A percentile compares a stretch with the other conserved stretches of the same genome.
Conservation (phyloP, 2,888 invertebrate species). For the Aporophyla lueneburgensis region DNA sequence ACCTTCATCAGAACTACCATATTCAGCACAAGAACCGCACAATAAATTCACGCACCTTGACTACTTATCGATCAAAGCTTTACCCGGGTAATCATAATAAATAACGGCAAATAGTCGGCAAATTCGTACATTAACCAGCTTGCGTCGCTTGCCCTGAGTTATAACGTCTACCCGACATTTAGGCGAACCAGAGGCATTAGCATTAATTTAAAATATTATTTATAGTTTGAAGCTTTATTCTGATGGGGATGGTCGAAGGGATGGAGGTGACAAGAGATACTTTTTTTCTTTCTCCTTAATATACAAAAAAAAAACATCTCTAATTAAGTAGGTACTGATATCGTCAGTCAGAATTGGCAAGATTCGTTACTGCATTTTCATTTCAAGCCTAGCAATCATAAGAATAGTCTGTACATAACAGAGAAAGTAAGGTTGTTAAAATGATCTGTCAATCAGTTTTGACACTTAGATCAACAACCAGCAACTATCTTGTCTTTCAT, state of each 20-base stretch:
- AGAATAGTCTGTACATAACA: too few species aligned
- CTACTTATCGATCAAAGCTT: slow-evolving; percentile 82
- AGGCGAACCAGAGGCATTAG: slow-evolving; percentile 87
- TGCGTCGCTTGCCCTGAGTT: slow-evolving; percentile 84
- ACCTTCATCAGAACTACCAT: slow-evolving; percentile 9
- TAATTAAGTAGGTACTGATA: too few species aligned
- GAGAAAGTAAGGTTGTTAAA: neutral
- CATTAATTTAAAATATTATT: slow-evolving; percentile 91
- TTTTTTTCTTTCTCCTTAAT: neutral
- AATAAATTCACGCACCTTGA: slow-evolving; percentile 52
- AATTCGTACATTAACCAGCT: slow-evolving; percentile 85
- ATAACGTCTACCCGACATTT: slow-evolving; percentile 86
- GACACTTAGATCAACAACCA: neutral
- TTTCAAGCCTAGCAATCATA: neutral
- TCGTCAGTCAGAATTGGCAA: neutral
- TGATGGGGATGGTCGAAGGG: slow-evolving; percentile 62
- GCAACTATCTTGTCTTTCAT: neutral
- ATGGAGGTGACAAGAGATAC: slow-evolving; percentile 65
- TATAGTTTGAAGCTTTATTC: slow-evolving; percentile 85
- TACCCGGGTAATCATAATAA: slow-evolving; percentile 86
- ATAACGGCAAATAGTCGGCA: slow-evolving; percentile 78
- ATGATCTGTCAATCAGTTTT: neutral
- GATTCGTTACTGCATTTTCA: neutral
- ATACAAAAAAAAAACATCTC: too few species aligned
- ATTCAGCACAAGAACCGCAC: slow-evolving; percentile 45